These are phyloP conservation scores for Caenorhabditis wallacei DNA, from an alignment of 2,888 invertebrate species.

Conservation along the genomic window DNA sequence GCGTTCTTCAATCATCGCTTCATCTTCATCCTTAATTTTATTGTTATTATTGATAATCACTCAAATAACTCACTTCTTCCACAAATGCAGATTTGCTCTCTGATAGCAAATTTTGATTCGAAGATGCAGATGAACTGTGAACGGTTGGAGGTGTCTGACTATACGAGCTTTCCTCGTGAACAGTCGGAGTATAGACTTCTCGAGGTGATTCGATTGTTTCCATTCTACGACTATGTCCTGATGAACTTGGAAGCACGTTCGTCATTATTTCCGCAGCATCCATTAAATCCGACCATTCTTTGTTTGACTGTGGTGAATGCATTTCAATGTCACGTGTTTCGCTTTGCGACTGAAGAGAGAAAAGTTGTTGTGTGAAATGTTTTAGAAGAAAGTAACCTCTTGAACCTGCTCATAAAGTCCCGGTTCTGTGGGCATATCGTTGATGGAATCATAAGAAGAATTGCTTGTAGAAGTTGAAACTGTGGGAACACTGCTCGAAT, in stretches of 20 bases:
- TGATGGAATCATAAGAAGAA: neutral
- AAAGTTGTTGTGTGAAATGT: neutral
- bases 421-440: neutral
- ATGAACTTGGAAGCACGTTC: neutral
- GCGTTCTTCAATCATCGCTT: neutral
- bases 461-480: constrained; percentile 2
- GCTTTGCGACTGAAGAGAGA: too few relatives aligned
- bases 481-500: constrained; percentile 15
- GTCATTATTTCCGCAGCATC: neutral
- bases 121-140: neutral
- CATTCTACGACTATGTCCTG: neutral
- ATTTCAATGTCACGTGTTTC: too few relatives aligned
- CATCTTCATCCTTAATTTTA: neutral
- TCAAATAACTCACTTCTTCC: neutral
- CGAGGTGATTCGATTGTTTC: neutral
- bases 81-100: neutral
- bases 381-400: neutral
- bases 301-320: neutral
- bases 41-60: neutral
- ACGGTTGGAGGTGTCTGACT: neutral
- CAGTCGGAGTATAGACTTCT: neutral
- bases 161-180: too few relatives aligned
- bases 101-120: neutral
- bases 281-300: neutral
- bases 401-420: neutral